phyloP scores from a whole-genome alignment of 2,797 vertebrate genomes.

The Myripristis jacobus region DNA sequence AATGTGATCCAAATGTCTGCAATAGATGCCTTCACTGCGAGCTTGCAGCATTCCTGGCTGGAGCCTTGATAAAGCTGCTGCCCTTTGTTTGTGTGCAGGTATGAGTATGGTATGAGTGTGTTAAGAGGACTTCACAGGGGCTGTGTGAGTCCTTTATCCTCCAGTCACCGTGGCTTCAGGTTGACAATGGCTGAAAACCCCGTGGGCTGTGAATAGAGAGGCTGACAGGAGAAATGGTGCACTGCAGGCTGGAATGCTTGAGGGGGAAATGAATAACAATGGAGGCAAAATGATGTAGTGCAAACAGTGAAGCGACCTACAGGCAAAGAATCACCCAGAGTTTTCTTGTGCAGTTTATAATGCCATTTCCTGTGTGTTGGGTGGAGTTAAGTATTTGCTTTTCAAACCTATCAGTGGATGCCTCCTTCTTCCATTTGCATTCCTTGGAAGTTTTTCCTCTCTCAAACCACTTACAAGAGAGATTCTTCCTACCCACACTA shows the following conservation, averaged over 20 bases:
- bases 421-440: too few species aligned
- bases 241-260: constrained; percentile 61
- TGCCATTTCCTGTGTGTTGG: neutral
- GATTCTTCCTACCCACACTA: too few species aligned
- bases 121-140: constrained; percentile 57
- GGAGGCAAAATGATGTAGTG: constrained; percentile 45
- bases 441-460: too few species aligned
- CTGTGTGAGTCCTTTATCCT: constrained; percentile 60
- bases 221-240: constrained; percentile 63
- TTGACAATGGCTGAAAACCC: constrained; percentile 71
- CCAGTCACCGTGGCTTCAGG: constrained; percentile 62
- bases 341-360: neutral
- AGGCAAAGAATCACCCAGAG: constrained; percentile 3
- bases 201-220: constrained; percentile 54
- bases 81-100: constrained; percentile 70
- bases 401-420: neutral
- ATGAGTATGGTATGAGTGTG: constrained; percentile 66
- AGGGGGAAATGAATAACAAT: constrained; percentile 40
- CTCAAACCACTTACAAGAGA: too few species aligned
- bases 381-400: neutral
- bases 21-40: constrained; percentile 47
- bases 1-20: constrained; percentile 52
- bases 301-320: constrained; percentile 39
- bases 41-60: constrained; percentile 28
- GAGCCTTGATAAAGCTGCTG: constrained; percentile 53